phyloP scores from a whole-genome alignment of 1,140 invertebrate species.

The Plutomurus gul region DNA sequence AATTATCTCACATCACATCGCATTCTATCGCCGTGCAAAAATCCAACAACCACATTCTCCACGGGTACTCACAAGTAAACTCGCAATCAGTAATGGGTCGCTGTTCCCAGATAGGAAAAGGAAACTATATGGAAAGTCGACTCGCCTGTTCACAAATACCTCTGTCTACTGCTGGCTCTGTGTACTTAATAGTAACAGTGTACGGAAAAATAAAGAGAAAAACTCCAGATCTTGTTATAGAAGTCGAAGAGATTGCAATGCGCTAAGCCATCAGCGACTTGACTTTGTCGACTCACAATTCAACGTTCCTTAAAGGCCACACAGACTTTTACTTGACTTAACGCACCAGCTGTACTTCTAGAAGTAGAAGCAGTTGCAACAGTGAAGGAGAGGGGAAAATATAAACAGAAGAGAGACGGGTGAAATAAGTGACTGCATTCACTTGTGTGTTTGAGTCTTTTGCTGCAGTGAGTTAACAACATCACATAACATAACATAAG shows the following conservation, averaged over 20 bases:
- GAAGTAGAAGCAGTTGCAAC: not conserved
- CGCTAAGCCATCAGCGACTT: not conserved
- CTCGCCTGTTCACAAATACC: too few species aligned
- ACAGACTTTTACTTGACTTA: not conserved
- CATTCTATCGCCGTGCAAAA: not conserved
- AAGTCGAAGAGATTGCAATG: constrained; percentile 15
- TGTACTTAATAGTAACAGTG: not conserved
- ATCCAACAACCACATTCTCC: not conserved
- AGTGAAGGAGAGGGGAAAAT: constrained; percentile 9
- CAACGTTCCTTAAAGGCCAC: not conserved
- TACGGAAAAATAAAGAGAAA: not conserved
- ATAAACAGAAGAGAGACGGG: not conserved
- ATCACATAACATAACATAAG: constrained; percentile 11
- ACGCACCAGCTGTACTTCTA: not conserved
- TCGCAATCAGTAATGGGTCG: constrained; percentile 3
- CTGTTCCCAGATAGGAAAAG: too few species aligned
- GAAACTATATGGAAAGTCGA: too few species aligned
- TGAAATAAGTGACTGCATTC: not conserved
- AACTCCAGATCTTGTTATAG: not conserved
- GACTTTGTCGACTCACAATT: not conserved
- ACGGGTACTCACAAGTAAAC: constrained; percentile 9
- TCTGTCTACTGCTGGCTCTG: too few species aligned
- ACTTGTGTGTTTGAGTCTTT: not conserved
- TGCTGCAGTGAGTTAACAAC: constrained; percentile 23
- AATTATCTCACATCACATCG: constrained; percentile 12